Base-by-base conservation (phyloP, 2,888 invertebrate genomes). In the Dryadula phaetusa region DNA sequence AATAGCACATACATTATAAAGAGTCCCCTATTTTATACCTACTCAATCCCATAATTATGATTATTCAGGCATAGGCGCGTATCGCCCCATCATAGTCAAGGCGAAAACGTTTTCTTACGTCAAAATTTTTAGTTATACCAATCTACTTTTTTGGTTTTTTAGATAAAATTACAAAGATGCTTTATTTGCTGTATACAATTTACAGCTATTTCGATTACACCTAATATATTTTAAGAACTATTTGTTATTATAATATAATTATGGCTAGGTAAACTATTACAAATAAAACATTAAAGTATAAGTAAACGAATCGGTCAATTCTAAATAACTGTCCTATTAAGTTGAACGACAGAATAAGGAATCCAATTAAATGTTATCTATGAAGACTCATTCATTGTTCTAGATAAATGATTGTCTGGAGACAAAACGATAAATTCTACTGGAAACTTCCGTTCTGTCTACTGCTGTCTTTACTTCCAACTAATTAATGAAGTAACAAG, bases 301-400 rank as follows among this genome's bases (percentile, higher is more conserved):
- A 49, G 3, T 14, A 6, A n/a, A 49, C 14, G 22, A 20, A 3
- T 20, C 34, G 14, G 18, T 12, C 37, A 34, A 37, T 54, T 37
- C 20, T 14, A 34, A 7, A 37, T 3, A 37, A 22, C 37, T 8
- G 14, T 37, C 8, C 37, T 54, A 6, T 54, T 53, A 64, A 34
- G 28, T 60, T 53, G 22, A 20, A 44, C 7, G 32, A 56, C 53
- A 67, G 66, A 34, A 64, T 64, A 72, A 73, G 69, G 73, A 69
- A 53, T 73, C 75, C 74, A 78, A 74, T 63, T 53, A 65, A 77
- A 82, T 85, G 85, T 85, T 84, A 85, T 78, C 83, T 78, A 72
- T 79, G 80, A 82, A 81, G 74, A 77, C 75, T 75, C 78, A 79
- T 82, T 77, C 79, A 85, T 86, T 86, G 87, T 86, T 84, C 81